These are phyloP conservation scores for Xestia sexstrigata DNA, from an alignment of 2,888 invertebrate genomes.

Conservation along the genomic window DNA sequence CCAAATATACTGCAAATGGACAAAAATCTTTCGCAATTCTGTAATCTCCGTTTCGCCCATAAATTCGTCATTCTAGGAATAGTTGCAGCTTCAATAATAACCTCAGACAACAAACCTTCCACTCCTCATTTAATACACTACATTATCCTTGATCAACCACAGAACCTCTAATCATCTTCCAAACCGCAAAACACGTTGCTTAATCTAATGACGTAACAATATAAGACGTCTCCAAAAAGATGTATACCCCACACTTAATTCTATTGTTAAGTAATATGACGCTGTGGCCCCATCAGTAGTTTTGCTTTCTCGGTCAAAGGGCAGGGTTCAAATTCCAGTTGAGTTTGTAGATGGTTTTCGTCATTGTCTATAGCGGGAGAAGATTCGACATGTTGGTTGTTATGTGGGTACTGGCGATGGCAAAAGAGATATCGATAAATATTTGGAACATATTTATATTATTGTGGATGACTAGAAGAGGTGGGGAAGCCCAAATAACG, in stretches of 20 bases:
- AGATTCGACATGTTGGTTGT: conserved; percentile 56
- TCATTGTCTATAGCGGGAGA: conserved; percentile 63
- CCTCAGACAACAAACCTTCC: conserved; percentile 26
- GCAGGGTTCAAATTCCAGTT: conserved; percentile 66
- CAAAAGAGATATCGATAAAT: conserved; percentile 15
- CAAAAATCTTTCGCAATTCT: not conserved
- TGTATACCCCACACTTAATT: conserved; percentile 61
- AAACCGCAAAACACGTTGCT: conserved; percentile 59
- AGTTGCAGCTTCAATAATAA: not conserved
- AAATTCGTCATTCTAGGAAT: not conserved
- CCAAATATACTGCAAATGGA: not conserved
- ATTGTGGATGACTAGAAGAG: not conserved
- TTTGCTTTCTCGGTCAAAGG: conserved; percentile 67
- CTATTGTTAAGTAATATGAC: conserved; percentile 68
- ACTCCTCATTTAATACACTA: conserved; percentile 22
- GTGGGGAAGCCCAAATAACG: not conserved
- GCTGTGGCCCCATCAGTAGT: conserved; percentile 66
- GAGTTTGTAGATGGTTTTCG: conserved; percentile 66
- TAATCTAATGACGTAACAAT: conserved; percentile 58
- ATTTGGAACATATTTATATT: not conserved
- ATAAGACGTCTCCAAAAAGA: conserved; percentile 56
- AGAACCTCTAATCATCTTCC: conserved; percentile 55
- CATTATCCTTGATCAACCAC: conserved; percentile 49
- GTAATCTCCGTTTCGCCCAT: not conserved
- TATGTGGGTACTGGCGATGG: conserved; percentile 30